phyloP scores from a whole-genome alignment of 2,113 vertebrate species.

The Catharus minimus region DNA sequence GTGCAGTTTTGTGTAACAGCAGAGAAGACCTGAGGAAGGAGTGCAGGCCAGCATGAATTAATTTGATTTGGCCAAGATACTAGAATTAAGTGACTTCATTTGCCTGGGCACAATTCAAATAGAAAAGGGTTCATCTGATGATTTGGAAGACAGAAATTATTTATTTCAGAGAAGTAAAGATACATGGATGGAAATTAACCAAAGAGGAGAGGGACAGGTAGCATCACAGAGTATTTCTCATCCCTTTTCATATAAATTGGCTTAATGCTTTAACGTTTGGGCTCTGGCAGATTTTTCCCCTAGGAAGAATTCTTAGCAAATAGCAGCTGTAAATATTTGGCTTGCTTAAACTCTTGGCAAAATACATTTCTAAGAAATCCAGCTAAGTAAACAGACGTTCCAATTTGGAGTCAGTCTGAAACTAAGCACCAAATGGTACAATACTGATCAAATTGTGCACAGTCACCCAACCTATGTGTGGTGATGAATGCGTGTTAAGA shows the following conservation, averaged over 20 bases:
- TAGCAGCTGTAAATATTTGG: background rate
- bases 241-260: background rate
- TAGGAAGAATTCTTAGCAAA: background rate
- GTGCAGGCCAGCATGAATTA: slow-evolving; percentile 12
- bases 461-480: background rate
- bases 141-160: background rate
- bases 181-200: background rate
- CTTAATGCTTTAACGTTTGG: background rate
- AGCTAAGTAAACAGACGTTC: background rate
- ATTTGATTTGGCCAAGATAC: slow-evolving; percentile 11
- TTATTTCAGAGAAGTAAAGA: background rate
- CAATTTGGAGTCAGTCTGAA: slow-evolving; percentile 3
- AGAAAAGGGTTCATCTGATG: background rate
- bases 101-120: background rate
- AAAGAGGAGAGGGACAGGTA: background rate
- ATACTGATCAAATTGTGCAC: background rate
- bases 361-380: background rate
- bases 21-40: slow-evolving; percentile 20
- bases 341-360: background rate
- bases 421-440: background rate
- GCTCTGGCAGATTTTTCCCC: background rate
- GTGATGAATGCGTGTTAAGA: background rate
- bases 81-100: slow-evolving; percentile 26
- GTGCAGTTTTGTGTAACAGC: background rate
- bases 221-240: background rate